A percentile compares a stretch with the other conserved stretches of the same genome.
phyloP scores from a whole-genome alignment of 2,888 invertebrate genomes.

The Trichacis sp. region DNA sequence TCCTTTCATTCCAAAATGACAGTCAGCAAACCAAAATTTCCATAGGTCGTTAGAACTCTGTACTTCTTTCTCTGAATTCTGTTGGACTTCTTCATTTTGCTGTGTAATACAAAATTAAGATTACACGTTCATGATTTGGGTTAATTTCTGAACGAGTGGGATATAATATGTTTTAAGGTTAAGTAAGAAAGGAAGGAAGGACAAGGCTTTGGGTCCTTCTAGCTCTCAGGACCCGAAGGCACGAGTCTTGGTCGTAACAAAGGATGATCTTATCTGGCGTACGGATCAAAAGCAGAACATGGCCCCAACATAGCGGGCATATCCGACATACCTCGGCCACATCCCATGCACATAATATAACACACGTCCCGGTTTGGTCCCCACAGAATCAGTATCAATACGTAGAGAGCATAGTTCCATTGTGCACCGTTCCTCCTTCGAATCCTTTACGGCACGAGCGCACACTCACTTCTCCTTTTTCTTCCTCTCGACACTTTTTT shows the following conservation, averaged over 20 bases:
- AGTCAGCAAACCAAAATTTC: too few species aligned
- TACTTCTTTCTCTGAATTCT: too few species aligned
- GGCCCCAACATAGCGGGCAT: slow-evolving; percentile 66
- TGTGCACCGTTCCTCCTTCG: slow-evolving; percentile 53
- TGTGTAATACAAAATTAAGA: too few species aligned
- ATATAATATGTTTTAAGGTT: too few species aligned
- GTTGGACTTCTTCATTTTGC: too few species aligned
- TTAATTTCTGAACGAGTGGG: too few species aligned
- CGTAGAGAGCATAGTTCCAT: slow-evolving; percentile 58
- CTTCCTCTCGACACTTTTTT: slow-evolving; percentile 12
- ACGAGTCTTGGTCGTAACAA: slow-evolving; percentile 65
- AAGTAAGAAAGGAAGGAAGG: too few species aligned
- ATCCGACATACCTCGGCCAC: slow-evolving; percentile 62
- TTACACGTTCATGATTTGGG: too few species aligned
- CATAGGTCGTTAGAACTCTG: too few species aligned
- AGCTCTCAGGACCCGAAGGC: slow-evolving; percentile 58
- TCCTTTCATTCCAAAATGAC: too few species aligned
- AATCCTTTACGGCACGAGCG: slow-evolving; percentile 41
- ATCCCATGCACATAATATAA: slow-evolving; percentile 51
- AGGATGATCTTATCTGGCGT: slow-evolving; percentile 66
- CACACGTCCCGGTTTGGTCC: slow-evolving; percentile 43
- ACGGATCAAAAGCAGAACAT: slow-evolving; percentile 68
- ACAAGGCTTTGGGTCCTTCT: too few species aligned
- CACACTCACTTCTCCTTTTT: slow-evolving; percentile 30
- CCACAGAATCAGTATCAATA: slow-evolving; percentile 55